Percentiles rank a stretch among this genome's conserved stretches.
These are phyloP conservation scores for Telmatherina bonti DNA, from an alignment of 2,797 vertebrate genomes.

Conservation along the genomic window DNA sequence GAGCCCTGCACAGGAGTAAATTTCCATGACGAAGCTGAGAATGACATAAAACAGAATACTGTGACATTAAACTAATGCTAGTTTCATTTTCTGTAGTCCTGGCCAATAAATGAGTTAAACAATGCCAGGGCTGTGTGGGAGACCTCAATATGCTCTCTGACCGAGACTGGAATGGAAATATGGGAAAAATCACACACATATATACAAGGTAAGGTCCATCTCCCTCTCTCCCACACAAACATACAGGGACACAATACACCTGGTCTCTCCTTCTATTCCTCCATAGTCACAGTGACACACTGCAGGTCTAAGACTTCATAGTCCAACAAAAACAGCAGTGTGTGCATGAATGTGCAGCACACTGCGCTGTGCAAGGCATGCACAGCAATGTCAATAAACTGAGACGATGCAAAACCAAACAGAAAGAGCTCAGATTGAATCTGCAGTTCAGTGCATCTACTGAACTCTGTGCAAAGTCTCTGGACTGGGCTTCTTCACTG, in stretches of 20 bases:
- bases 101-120: conserved; percentile 36
- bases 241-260: conserved; percentile 68
- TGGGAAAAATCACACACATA: conserved; percentile 36
- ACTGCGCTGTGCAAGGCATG: conserved; percentile 53
- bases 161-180: conserved; percentile 45
- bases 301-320: conserved; percentile 66
- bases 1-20: conserved; percentile 6
- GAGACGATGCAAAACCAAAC: conserved; percentile 71
- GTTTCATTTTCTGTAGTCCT: conserved; percentile 37
- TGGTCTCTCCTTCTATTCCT: conserved; percentile 53
- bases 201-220: conserved; percentile 47
- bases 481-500: conserved; percentile 30
- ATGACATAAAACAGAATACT: conserved; percentile 54
- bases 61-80: conserved; percentile 47
- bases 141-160: conserved; percentile 45
- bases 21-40: conserved; percentile 20
- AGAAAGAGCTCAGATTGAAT: conserved; percentile 64
- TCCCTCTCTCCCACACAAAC: conserved; percentile 44
- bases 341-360: conserved; percentile 48
- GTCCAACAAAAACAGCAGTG: conserved; percentile 75
- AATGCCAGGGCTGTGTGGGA: conserved; percentile 46
- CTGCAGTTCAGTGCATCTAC: conserved; percentile 22
- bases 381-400: conserved; percentile 77
- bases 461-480: conserved; percentile 21
- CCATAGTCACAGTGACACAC: conserved; percentile 59